Conservation (phyloP, 2,797 vertebrate species). For the Liasis olivaceus region DNA sequence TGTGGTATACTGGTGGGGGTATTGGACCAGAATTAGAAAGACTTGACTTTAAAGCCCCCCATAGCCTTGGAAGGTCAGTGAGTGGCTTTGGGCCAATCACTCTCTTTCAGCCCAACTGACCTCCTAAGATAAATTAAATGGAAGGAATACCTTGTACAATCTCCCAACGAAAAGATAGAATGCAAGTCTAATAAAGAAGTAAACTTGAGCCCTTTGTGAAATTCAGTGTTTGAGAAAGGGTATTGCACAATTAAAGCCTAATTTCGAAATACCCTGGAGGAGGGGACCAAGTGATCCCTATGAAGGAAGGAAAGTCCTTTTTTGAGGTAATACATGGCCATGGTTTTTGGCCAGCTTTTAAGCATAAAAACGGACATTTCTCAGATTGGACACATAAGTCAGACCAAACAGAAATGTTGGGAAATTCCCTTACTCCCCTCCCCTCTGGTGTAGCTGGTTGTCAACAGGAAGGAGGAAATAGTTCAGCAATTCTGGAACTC, state of each 20-base stretch:
- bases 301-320: neutral
- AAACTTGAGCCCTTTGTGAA: neutral
- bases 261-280: neutral
- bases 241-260: neutral
- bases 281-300: neutral
- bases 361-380: neutral
- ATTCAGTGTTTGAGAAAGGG: neutral
- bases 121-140: neutral
- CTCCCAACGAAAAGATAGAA: neutral
- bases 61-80: neutral
- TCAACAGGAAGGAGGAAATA: neutral
- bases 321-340: neutral
- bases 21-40: neutral
- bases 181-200: neutral
- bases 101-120: neutral
- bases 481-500: neutral
- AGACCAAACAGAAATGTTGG: neutral
- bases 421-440: slow-evolving; percentile 2
- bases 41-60: neutral
- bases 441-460: neutral
- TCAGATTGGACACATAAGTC: neutral
- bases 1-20: neutral
- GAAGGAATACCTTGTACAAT: neutral
- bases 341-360: neutral
- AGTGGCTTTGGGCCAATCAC: neutral